Evolutionary conservation across 2,888 invertebrate species (phyloP), one percentile per base, ranked within the genome.

Genomic region (Galeruca laticollis): DNA sequence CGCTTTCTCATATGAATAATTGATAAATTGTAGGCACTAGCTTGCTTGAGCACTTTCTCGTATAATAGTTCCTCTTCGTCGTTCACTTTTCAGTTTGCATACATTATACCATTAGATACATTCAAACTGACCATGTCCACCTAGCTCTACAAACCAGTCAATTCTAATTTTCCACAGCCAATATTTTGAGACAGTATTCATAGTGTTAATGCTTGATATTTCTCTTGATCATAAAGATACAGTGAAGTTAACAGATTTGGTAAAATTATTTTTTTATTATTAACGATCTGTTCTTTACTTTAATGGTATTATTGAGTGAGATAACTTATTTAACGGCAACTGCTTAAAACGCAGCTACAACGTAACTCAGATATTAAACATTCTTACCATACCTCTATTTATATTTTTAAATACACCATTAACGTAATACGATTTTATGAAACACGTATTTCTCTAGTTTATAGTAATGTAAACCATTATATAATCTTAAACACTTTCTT

Each of bases 111-210:
- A n/a, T 6, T 5, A 40, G 6, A n/a, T n/a, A 40, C n/a, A 13
- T 40, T n/a, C 5, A 40, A 40, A 11, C 40, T 40, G n/a, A 11
- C n/a, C 40, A n/a, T 13, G n/a, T 40, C n/a, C 5, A n/a, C 4
- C 40, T 40, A 40, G n/a, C 40, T 40, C 40, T 40, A 40, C n/a
- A n/a, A 40, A n/a, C n/a, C 40, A 40, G n/a, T 40, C 4, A 40
- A 40, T n/a, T 40, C 4, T 40, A 40, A 40, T 13, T 40, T n/a
- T 40, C 40, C n/a, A 40, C 40, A 40, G 40, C 40, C 40, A 40
- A 40, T n/a, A 40, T 40, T 40, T 40, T 40, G 40, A 40, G n/a
- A 40, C 40, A 40, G 40, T 6, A 4, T n/a, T 40, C 40, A 40
- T 26, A 6, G 6, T 0, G 26, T 26, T 6, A 0, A 26, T 26